phyloP scores from a whole-genome alignment of 2,888 invertebrate genomes.

The Dasysyrphus tricinctus region DNA sequence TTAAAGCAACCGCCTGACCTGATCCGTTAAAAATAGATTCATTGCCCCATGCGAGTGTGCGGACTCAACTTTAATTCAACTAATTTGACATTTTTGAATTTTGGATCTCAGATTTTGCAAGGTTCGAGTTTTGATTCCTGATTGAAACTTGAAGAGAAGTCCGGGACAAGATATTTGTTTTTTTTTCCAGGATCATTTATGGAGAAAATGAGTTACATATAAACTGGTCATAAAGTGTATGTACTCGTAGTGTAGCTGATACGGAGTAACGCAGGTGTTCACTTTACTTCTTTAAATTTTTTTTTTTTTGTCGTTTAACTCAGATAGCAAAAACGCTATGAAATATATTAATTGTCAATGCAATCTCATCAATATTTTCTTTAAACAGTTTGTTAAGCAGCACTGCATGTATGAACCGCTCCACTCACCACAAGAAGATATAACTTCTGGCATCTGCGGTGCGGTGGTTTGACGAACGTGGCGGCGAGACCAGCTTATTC shows the following conservation, averaged over 20 bases:
- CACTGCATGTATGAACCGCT: neutral
- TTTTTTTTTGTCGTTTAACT: neutral
- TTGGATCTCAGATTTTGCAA: neutral
- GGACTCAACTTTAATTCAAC: conserved; percentile 2
- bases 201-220: neutral
- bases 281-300: neutral
- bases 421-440: conserved; percentile 1
- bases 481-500: conserved; percentile 5
- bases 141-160: neutral
- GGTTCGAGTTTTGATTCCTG: neutral
- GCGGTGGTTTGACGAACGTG: neutral
- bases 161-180: neutral
- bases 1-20: conserved; percentile 1
- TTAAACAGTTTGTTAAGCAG: neutral
- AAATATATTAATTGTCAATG: conserved; percentile 20
- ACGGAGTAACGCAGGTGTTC: conserved; percentile 7
- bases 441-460: conserved; percentile 9
- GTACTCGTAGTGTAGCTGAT: neutral
- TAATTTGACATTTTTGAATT: neutral
- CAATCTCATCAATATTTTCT: conserved; percentile 25
- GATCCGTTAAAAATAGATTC: neutral
- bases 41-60: neutral
- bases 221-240: neutral
- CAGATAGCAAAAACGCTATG: conserved; percentile 10
- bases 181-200: neutral